Percentiles rank a stretch among this genome's conserved stretches.
These are phyloP conservation scores for Elegia similella DNA, from an alignment of 2,888 invertebrate species.

Conservation along the genomic window DNA sequence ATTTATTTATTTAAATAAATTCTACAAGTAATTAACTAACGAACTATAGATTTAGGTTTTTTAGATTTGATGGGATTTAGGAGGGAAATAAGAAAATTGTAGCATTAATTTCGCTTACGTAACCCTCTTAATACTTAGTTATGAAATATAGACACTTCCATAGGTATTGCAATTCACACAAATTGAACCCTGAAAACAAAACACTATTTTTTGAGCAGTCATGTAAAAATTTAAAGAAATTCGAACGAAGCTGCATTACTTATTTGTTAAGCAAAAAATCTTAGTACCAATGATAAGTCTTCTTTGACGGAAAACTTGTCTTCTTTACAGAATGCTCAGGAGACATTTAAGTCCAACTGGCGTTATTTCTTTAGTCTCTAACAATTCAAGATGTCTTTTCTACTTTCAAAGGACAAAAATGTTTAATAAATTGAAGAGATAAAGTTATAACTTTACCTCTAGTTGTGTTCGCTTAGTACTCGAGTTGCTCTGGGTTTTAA, in stretches of 20 bases:
- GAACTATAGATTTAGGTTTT: no score
- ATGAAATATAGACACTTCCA: no score
- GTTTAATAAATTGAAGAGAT: constrained; percentile 46
- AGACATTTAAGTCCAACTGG: constrained; percentile 63
- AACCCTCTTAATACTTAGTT: no score
- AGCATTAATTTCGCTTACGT: no score
- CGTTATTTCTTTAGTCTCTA: constrained; percentile 51
- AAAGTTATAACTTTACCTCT: constrained; percentile 15
- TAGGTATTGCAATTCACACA: no score
- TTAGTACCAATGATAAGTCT: constrained; percentile 38
- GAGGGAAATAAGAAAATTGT: no score
- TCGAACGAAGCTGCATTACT: background rate
- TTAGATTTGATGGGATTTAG: no score
- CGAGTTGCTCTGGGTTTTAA: background rate
- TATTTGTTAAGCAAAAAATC: constrained; percentile 23
- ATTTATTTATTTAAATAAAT: no score
- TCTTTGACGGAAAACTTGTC: constrained; percentile 43
- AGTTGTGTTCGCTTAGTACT: background rate
- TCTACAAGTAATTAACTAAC: no score
- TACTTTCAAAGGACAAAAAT: constrained; percentile 40
- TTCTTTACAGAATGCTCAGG: constrained; percentile 53
- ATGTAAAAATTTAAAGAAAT: no score
- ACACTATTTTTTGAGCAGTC: no score
- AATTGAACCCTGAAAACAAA: no score
- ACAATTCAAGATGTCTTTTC: constrained; percentile 44